These are phyloP conservation scores for Cephus nigrinus DNA, from an alignment of 2,888 invertebrate genomes.

Conservation along the genomic window DNA sequence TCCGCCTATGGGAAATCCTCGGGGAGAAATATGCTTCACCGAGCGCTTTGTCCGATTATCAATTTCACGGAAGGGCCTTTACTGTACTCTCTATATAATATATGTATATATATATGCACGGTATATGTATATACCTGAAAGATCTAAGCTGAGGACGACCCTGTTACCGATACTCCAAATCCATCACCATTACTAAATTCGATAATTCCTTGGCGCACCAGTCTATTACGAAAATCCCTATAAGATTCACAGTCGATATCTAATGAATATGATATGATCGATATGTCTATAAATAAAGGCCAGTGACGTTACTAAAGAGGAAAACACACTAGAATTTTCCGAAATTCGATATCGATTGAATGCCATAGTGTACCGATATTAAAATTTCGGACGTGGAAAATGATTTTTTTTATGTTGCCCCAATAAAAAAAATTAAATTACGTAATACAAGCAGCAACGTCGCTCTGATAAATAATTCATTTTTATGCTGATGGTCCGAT, in stretches of 20 bases:
- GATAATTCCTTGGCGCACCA: neutral
- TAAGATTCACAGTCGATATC: neutral
- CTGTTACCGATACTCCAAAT: neutral
- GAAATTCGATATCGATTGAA: neutral
- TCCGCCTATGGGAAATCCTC: neutral
- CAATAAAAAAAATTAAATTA: too few species aligned
- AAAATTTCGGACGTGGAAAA: neutral
- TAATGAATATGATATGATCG: neutral
- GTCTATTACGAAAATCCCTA: neutral
- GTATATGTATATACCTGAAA: neutral
- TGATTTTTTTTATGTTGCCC: too few species aligned
- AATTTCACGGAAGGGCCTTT: slow-evolving; percentile 3
- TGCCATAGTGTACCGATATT: neutral
- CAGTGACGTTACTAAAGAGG: too few species aligned
- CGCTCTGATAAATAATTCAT: neutral
- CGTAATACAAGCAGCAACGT: too few species aligned
- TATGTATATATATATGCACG: too few species aligned
- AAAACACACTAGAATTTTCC: neutral
- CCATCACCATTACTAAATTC: neutral
- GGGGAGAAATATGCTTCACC: neutral
- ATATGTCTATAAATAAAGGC: neutral
- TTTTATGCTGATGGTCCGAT: neutral
- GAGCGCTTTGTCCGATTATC: slow-evolving; percentile 12
- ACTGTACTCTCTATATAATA: neutral
- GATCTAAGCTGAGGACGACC: neutral